These are phyloP conservation scores for Drosophila carrolli DNA, from an alignment of 1,140 invertebrate species.

Conservation along the genomic window DNA sequence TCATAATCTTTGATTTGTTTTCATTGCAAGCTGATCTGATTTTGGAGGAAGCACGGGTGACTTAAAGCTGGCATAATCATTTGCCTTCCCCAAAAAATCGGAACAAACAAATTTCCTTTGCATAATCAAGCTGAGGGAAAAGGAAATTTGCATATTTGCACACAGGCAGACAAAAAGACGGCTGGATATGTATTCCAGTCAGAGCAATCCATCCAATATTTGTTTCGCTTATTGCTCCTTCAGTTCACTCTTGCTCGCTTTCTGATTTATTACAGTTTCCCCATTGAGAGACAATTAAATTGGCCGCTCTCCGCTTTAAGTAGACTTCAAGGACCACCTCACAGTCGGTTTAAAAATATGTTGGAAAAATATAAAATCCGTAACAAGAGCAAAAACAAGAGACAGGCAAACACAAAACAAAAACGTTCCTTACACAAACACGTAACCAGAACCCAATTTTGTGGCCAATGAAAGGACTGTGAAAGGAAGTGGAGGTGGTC, in stretches of 20 bases:
- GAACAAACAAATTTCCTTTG: constrained; percentile 39
- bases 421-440: constrained; percentile 45
- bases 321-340: constrained; percentile 8
- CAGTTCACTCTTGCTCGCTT: neutral
- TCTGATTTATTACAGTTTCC: constrained; percentile 67
- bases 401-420: constrained; percentile 43
- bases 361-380: constrained; percentile 58
- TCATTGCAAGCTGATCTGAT: neutral
- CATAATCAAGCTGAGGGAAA: constrained; percentile 48
- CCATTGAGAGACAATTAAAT: constrained; percentile 70
- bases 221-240: constrained; percentile 1
- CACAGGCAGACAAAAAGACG: neutral
- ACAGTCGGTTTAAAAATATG: constrained; percentile 45
- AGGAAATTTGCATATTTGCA: constrained; percentile 75
- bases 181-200: constrained; percentile 26
- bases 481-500: constrained; percentile 7
- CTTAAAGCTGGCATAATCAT: constrained; percentile 17
- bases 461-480: constrained; percentile 54
- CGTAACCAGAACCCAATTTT: constrained; percentile 71
- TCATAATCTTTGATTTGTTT: neutral
- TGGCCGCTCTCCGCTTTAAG: constrained; percentile 30
- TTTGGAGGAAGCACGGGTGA: neutral
- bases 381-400: constrained; percentile 53
- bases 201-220: constrained; percentile 40
- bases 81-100: constrained; percentile 13